These are phyloP conservation scores for Sterna hirundo DNA, from an alignment of 2,113 vertebrate genomes.

Conservation along the genomic window DNA sequence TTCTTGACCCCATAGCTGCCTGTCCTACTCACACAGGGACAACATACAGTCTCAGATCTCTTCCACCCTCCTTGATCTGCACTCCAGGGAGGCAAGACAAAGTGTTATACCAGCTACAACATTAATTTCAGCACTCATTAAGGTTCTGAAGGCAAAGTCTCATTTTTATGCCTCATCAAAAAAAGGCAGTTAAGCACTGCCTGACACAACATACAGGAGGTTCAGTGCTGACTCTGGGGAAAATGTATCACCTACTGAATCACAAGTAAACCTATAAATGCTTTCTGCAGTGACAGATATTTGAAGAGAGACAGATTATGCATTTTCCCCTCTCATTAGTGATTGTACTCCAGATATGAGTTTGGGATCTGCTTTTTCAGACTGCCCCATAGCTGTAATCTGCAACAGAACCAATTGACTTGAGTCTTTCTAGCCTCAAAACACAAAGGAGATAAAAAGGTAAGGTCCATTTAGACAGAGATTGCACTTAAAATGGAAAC, in stretches of 20 bases:
- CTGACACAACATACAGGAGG: neutral
- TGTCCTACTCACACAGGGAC: rapidly evolving
- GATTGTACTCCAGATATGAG: neutral
- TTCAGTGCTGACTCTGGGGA: neutral
- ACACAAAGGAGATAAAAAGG: neutral
- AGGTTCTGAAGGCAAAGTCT: neutral
- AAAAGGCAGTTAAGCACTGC: neutral
- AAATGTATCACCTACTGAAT: neutral
- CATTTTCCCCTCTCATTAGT: neutral
- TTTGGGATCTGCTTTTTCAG: neutral
- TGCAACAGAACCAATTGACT: neutral
- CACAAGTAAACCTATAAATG: neutral
- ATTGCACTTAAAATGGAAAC: neutral
- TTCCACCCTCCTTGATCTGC: neutral
- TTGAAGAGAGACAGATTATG: neutral
- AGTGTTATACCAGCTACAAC: neutral
- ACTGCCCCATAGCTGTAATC: neutral
- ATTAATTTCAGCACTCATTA: neutral
- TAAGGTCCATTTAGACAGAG: neutral
- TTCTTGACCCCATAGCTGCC: neutral
- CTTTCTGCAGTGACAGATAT: neutral
- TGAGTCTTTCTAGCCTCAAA: neutral
- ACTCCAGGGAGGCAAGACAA: neutral
- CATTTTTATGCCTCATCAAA: neutral
- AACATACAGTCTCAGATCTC: neutral